phyloP scores from a whole-genome alignment of 2,113 vertebrate species.

The Thinocorus orbignyianus region DNA sequence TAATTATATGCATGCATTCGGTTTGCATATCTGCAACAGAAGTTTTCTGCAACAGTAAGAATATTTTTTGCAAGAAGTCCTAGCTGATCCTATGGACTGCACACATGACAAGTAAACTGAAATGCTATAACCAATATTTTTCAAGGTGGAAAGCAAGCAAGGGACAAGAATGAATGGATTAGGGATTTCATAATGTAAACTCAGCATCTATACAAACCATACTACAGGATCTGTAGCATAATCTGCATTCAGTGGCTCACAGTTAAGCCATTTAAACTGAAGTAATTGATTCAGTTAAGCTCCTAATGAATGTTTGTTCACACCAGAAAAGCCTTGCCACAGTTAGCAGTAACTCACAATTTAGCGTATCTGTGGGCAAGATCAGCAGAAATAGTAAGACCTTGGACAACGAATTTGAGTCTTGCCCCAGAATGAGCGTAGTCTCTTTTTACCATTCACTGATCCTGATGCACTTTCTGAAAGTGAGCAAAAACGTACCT shows the following conservation, averaged over 20 bases:
- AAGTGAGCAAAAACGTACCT: background rate
- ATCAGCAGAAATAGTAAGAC: background rate
- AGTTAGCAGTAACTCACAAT: background rate
- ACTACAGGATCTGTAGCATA: background rate
- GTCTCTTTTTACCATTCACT: background rate
- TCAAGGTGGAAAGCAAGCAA: background rate
- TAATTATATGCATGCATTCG: rapidly evolving
- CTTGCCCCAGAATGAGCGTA: background rate
- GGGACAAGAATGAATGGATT: background rate
- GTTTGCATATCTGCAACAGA: background rate
- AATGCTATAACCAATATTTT: background rate
- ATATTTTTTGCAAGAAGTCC: background rate
- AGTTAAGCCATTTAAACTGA: constrained; percentile 1
- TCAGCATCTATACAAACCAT: background rate
- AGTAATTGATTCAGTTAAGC: constrained; percentile 1
- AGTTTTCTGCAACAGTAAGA: background rate
- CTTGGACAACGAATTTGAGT: background rate
- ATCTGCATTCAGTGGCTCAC: background rate
- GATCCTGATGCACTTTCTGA: background rate
- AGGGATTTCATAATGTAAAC: background rate
- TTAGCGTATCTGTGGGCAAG: background rate
- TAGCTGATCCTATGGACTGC: background rate
- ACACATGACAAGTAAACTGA: background rate
- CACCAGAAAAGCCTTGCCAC: background rate
- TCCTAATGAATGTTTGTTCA: constrained; percentile 30